Base-by-base conservation (phyloP, 2,113 vertebrate genomes). In the Spheniscus mendiculus region DNA sequence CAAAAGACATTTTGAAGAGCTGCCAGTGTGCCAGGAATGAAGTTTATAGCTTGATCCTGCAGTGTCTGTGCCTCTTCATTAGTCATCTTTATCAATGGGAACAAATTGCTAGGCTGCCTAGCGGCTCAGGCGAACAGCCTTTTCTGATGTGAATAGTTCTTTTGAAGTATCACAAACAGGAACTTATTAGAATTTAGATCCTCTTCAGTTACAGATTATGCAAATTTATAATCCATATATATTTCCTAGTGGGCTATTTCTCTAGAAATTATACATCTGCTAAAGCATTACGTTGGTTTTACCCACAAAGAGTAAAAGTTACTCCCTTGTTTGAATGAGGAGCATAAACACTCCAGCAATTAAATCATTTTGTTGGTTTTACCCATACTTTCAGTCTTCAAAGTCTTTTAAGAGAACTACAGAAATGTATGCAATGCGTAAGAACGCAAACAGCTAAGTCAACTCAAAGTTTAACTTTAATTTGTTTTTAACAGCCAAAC, bases 341-440 rank as follows among this genome's bases (percentile, higher is more conserved):
- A 77, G 8, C 32, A 38, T 26, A 58, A 82, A 36, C 27, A 53
- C 58, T 49, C 21, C 55, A 53, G 27, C 13, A 85, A 79, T 13
- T 44, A 44, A 81, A 49, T 70, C 1, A 53, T 26, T 27, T 53
- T 66, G 13, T 45, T 82, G 58, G 53, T 29, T 94, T 82, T 53
- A 52, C 12, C 30, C 42, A 34, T 36, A 45, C 21, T 56, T 71
- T 81, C 29, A 22, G 66, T 47, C n/a, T 70, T 58, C 22, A 73
- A 66, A 88, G 22, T 67, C 18, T 90, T 85, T 58, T 55, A 65
- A 65, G 42, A 74, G 15, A 79, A 62, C 16, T n/a, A 17, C 21
- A 93, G 78, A 89, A 87, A 82, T 0, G 0, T 36, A 67, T 2
- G 4, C 5, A 34, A 30, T 5, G 12, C 1, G 0, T 45, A 53